Base-by-base conservation (phyloP, 2,113 vertebrate genomes). In the Helogale parvula region DNA sequence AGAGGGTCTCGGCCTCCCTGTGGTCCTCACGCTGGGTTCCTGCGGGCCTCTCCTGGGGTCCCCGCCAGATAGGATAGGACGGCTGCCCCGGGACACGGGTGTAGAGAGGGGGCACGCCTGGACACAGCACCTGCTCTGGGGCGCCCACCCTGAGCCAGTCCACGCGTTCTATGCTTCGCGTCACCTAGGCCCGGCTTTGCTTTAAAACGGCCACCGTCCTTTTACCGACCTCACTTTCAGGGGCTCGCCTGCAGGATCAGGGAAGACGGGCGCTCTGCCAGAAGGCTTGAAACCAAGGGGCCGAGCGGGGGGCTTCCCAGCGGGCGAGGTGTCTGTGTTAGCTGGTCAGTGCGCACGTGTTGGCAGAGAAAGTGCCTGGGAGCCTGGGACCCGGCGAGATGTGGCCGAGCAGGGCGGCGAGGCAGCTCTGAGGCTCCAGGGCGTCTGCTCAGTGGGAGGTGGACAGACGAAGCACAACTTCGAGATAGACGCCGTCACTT, bases 381-480 rank as follows among this genome's bases (percentile, higher is more conserved):
- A 52, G 77, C n/a, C 15, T 1, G 0, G n/a, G 45, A 3, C 38
- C 2, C 15, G 16, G 25, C 1, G 0, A 16, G 33, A 5, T 31
- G 9, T 65, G 60, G 38, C 9, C 45, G 0, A 29, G 47, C 33
- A 2, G 17, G 12, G 54, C 7, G 4, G 14, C 1, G 74, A 54
- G 76, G 25, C 0, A 1, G 41, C 21, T 0, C 14, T 33, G 17
- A 29, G 0, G 0, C n/a, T 16, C 72, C 14, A 0, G 41, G 33
- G 25, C 17, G 16, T 21, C 60, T 45, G 21, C 31, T 27, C 72
- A n/a, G 21, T 0, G 11, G 57, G 72, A 12, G 72, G 17, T 21
- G 25, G 74, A 19, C 14, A 4, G 1, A 2, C 3, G 21, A 41
- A 90, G 41, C 45, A 23, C 3, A 9, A 63, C 23, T 31, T 71